Evolutionary conservation across 1,140 invertebrate genomes (phyloP), one percentile per base, ranked within the genome.

Genomic region (Halyomorpha halys): DNA sequence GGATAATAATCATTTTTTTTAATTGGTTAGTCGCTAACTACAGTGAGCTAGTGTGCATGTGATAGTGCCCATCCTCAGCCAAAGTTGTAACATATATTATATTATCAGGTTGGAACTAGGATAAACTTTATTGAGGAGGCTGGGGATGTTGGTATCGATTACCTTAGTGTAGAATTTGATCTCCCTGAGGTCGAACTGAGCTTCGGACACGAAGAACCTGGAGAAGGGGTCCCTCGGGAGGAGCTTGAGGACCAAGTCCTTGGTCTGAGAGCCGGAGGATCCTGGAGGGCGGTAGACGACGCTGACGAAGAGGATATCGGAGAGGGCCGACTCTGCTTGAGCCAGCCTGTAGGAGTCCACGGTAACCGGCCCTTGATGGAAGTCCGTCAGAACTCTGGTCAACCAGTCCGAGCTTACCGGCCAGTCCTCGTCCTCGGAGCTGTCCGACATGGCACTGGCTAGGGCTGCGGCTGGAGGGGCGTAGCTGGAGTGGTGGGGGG

Each of bases 141-240:
- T n/a, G n/a, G n/a, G 34, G 34, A 13, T 13, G 34, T 11, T 1
- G 34, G 23, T 2, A 5, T 2, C 2, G 19, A n/a, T 56, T 56
- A 87, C 81, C 79, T 86, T 81, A 0, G 86, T 90, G 72, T 90
- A 90, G 75, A 90, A 90, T 66, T 87, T 83, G 69, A 90, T 90
- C 74, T 90, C 87, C 54, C 87, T 77, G 1, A 87, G 80, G 74
- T 90, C 86, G 71, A 90, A 89, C 73, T 89, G 86, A 1, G 86
- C 86, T 71, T 89, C 86, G 39, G 84, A 86, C 34, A 89, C 86
- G 72, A 89, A 89, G 64, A 83, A 83, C 30, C 87, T 76, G 64
- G 82, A 85, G 74, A 85, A 89, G 3, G 83, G 83, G 74, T 87
- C 86, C 69, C 82, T 82, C 11, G 84, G 88, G 47, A 87, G 79